Evolutionary conservation across 1,140 invertebrate genomes (phyloP).

Genomic region (Drepana arcuata): DNA sequence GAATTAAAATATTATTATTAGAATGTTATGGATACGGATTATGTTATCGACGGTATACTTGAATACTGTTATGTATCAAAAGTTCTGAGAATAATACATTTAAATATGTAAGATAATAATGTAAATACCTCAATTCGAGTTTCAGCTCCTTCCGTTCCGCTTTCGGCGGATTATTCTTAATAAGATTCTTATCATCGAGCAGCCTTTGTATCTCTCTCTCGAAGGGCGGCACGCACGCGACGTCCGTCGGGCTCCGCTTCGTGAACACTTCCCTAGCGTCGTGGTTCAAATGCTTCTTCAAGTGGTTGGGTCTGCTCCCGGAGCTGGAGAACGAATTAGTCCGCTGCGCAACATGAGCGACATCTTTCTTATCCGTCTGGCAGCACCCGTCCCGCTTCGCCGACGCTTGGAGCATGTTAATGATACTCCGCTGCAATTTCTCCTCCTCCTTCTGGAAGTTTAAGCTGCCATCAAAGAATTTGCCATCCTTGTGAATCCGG

Average conservation of each 20-base stretch:
- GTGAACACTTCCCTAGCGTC: conserved; percentile 63
- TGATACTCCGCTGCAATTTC: conserved; percentile 61
- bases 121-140: conserved; percentile 62
- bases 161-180: conserved; percentile 74
- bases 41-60: too few species aligned
- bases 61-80: too few species aligned
- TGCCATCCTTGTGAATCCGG: conserved; percentile 58
- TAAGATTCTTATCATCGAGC: conserved; percentile 78
- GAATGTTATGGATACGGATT: too few species aligned
- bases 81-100: too few species aligned
- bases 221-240: conserved; percentile 74
- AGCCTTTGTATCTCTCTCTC: conserved; percentile 83
- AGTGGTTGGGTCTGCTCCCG: conserved; percentile 59
- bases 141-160: conserved; percentile 72
- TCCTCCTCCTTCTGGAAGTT: conserved; percentile 68
- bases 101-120: too few species aligned
- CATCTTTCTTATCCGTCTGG: conserved; percentile 77
- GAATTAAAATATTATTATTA: too few species aligned
- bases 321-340: conserved; percentile 68
- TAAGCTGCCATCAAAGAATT: conserved; percentile 46
- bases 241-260: conserved; percentile 61
- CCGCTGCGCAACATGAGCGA: conserved; percentile 47
- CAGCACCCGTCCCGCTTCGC: conserved; percentile 75
- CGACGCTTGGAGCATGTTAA: conserved; percentile 66
- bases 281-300: conserved; percentile 67